These are phyloP conservation scores for Atherinomorus stipes DNA, from an alignment of 2,113 vertebrate species.

Conservation along the genomic window DNA sequence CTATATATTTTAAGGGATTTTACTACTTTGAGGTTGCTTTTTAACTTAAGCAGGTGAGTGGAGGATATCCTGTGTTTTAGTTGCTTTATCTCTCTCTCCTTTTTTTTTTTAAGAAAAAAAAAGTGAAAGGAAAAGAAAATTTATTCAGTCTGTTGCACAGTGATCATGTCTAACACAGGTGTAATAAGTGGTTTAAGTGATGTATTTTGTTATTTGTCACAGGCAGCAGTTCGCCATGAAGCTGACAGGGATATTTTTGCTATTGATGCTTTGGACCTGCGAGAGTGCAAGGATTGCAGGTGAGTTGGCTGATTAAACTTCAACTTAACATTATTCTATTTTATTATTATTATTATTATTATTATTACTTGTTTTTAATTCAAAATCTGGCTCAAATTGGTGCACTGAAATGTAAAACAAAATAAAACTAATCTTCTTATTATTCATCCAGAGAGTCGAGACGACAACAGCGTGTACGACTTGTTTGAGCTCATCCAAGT, in stretches of 20 bases:
- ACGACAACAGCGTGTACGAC: conserved; percentile 95
- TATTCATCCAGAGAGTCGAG: conserved; percentile 86
- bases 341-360: not conserved
- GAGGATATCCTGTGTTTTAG: not conserved
- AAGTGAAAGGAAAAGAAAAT: no score
- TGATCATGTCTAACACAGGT: not conserved
- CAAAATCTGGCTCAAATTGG: no score
- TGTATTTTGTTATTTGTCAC: conserved; percentile 12
- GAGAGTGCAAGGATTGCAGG: conserved; percentile 88
- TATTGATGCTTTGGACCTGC: conserved; percentile 83
- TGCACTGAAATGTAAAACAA: not conserved
- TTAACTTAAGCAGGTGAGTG: conserved; percentile 69
- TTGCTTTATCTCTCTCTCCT: not conserved
- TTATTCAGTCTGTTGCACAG: conserved; percentile 15
- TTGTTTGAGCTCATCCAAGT: conserved; percentile 91
- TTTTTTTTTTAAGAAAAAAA: no score
- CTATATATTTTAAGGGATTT: conserved; percentile 50
- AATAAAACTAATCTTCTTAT: conserved; percentile 28
- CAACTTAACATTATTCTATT: not conserved
- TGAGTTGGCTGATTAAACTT: conserved; percentile 78
- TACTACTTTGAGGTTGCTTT: conserved; percentile 33
- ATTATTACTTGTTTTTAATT: no score
- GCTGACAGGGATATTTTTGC: conserved; percentile 83
- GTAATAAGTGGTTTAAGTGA: not conserved
- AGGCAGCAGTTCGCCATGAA: conserved; percentile 85